These are phyloP conservation scores for Vespertilio murinus DNA, from an alignment of 2,797 vertebrate species.

Conservation along the genomic window DNA sequence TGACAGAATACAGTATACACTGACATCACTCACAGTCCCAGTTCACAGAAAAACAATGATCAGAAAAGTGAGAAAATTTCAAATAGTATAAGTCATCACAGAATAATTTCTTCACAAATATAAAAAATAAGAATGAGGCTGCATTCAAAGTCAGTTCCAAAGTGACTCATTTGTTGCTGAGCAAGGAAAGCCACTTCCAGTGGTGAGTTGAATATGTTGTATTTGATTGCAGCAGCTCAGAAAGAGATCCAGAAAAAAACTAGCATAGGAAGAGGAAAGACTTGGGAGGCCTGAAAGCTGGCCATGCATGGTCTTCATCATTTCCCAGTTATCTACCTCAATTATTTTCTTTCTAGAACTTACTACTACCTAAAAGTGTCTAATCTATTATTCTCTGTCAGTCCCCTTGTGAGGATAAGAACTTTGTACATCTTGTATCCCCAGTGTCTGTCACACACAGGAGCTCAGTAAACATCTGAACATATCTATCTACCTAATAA, in stretches of 20 bases:
- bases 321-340: neutral
- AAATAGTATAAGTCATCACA: neutral
- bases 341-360: slow-evolving; percentile 9
- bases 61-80: slow-evolving; percentile 33
- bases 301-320: neutral
- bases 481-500: too few relatives aligned
- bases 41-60: slow-evolving; percentile 1
- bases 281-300: too few relatives aligned
- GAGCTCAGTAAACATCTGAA: neutral
- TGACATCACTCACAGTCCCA: neutral
- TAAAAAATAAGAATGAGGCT: neutral
- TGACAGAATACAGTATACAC: neutral
- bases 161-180: slow-evolving; percentile 40
- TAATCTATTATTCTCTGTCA: neutral
- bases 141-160: neutral
- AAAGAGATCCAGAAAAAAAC: slow-evolving; percentile 41
- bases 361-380: neutral
- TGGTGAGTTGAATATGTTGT: slow-evolving; percentile 48
- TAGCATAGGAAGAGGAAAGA: neutral
- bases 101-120: slow-evolving; percentile 26
- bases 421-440: neutral
- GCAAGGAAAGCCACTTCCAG: slow-evolving; percentile 37
- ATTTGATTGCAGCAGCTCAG: neutral
- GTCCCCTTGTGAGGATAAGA: neutral
- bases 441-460: neutral